Percentiles rank a stretch among this genome's conserved stretches.
phyloP scores from a whole-genome alignment of 2,797 vertebrate genomes.

The Pyrocephalus nanus region DNA sequence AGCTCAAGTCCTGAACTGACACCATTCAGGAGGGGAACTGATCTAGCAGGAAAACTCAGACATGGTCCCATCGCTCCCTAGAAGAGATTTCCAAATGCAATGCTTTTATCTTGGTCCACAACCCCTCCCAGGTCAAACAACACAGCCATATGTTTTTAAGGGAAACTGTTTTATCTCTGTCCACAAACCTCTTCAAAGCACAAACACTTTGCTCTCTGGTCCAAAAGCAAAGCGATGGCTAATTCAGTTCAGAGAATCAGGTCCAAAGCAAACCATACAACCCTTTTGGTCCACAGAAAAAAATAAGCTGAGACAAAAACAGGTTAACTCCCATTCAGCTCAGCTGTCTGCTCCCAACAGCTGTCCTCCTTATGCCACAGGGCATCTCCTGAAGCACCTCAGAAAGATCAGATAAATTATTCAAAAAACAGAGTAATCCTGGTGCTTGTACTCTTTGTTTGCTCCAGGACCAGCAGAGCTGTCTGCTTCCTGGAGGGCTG shows the following conservation, averaged over 20 bases:
- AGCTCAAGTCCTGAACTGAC: not conserved
- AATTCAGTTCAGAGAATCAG: not conserved
- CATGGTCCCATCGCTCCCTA: not conserved
- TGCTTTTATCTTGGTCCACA: constrained; percentile 45
- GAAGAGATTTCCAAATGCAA: not conserved
- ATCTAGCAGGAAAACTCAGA: not conserved
- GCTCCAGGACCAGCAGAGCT: not conserved
- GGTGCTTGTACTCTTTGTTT: not conserved
- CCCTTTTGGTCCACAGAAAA: not conserved
- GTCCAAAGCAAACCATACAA: constrained; percentile 38
- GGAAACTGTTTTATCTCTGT: constrained; percentile 53
- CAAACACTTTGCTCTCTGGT: constrained; percentile 1
- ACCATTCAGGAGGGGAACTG: not conserved
- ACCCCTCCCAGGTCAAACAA: constrained; percentile 45
- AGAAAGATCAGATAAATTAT: constrained; percentile 42
- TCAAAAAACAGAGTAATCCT: constrained; percentile 13
- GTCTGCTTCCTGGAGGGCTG: not conserved
- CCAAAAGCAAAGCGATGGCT: constrained; percentile 2
- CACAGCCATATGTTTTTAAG: constrained; percentile 13
- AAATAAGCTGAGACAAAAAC: not conserved
- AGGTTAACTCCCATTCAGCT: not conserved
- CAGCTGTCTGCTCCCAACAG: not conserved
- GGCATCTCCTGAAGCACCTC: constrained; percentile 19
- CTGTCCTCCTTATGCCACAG: not conserved
- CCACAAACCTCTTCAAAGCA: constrained; percentile 49